Percentiles rank a stretch among this genome's conserved stretches.
Evolutionary conservation across 2,888 invertebrate genomes (phyloP).

Genomic region (Ectobius pallidus): DNA sequence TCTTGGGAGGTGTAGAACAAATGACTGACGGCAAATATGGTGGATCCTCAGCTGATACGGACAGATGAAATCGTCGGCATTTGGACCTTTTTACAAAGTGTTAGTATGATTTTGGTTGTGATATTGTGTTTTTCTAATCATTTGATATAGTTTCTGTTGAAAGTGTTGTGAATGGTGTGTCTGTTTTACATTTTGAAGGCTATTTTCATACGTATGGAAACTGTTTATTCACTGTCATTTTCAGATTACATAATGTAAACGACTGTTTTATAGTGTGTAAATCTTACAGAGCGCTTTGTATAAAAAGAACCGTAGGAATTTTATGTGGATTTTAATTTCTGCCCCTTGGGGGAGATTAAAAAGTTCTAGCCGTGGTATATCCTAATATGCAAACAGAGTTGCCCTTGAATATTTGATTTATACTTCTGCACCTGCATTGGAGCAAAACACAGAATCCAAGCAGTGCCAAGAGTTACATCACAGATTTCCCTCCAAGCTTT

Average conservation of each 20-base stretch:
- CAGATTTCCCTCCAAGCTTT: not conserved
- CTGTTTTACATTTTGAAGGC: constrained; percentile 8
- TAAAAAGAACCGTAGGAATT: too few relatives aligned
- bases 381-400: too few relatives aligned
- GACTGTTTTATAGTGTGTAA: too few relatives aligned
- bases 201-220: not conserved
- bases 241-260: not conserved
- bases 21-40: constrained; percentile 49
- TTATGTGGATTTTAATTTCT: too few relatives aligned
- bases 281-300: too few relatives aligned
- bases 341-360: too few relatives aligned
- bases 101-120: constrained; percentile 59
- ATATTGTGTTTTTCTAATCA: not conserved
- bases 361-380: too few relatives aligned
- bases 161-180: not conserved
- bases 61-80: constrained; percentile 78
- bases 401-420: too few relatives aligned
- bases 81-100: constrained; percentile 78
- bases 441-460: too few relatives aligned
- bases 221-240: not conserved
- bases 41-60: constrained; percentile 69
- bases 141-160: not conserved
- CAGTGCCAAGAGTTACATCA: not conserved
- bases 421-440: not conserved
- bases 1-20: constrained; percentile 16